Evolutionary conservation across 2,797 vertebrate genomes (phyloP), one percentile per base, ranked within the genome.

Genomic region (Melanotaenia trifasciata): DNA sequence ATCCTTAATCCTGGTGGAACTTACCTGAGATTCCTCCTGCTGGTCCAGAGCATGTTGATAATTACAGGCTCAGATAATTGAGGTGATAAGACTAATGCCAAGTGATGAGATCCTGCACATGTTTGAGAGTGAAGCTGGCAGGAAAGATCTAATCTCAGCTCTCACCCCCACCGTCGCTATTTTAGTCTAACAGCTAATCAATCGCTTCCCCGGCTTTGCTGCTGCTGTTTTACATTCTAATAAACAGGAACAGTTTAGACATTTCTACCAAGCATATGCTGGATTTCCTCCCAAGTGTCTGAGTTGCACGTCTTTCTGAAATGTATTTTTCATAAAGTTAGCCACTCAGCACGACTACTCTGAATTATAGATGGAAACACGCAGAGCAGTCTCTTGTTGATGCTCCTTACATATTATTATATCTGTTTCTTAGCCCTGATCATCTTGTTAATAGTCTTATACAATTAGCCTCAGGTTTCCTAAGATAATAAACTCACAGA

Each of bases 341-440:
- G 50, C 28, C 54, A 5, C 64, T 74, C 50, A 13, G 10, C 35
- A 53, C 4, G 51, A 24, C 51, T 53, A 10, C 20, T 53, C 3
- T 68, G 43, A 73, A 73, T 76, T 72, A 67, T 63, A 61, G 18
- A 80, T 16, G 22, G 36, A 58, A 63, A 59, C n/a, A 60, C 11
- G 13, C 40, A 28, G 26, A 67, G 35, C 33, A 57, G 5, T 45
- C 30, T 16, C 30, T 32, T 26, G 22, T 26, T 43, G 40, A 43
- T 43, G 14, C 16, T 16, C 40, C 13, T 43, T 18, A 43, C 40
- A 16, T 43, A 16, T 43, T 18, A 18, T 30, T 43, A 5, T 50
- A 20, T 67, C 50, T 58, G 64, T 54, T 35, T 57, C 38, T 30
- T 58, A 30, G 36, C 51, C 32, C 67, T 3, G 47, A n/a, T 50